These are phyloP conservation scores for Tipula lateralis DNA, from an alignment of 2,888 invertebrate genomes.

Conservation along the genomic window DNA sequence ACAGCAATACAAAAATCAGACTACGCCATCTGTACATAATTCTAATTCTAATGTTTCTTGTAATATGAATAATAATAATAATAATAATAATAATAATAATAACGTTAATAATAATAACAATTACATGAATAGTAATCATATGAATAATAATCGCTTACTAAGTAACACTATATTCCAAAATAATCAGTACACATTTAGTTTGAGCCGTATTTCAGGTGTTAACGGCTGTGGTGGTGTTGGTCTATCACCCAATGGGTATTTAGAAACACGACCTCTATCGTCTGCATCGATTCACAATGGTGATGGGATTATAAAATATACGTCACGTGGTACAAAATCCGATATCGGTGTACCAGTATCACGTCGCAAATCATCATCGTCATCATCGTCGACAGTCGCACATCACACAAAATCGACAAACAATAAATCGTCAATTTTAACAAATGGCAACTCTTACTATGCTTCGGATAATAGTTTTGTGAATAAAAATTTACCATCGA, in stretches of 20 bases:
- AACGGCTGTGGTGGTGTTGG: conserved; percentile 34
- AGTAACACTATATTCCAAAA: conserved; percentile 50
- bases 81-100: conserved; percentile 34
- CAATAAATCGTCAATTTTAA: neutral
- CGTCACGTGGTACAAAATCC: conserved; percentile 45
- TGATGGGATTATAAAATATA: conserved; percentile 37
- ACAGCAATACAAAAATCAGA: conserved; percentile 39
- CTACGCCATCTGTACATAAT: conserved; percentile 38
- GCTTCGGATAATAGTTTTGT: neutral
- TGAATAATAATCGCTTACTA: conserved; percentile 40
- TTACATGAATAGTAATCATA: conserved; percentile 41
- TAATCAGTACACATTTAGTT: conserved; percentile 50
- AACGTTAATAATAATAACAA: conserved; percentile 38
- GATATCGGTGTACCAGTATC: conserved; percentile 47
- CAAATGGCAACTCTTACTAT: neutral
- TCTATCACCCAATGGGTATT: conserved; percentile 33
- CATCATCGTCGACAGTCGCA: neutral
- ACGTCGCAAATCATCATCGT: conserved; percentile 37
- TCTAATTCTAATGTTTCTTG: conserved; percentile 30
- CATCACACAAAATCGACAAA: neutral
- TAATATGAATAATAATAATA: conserved; percentile 29
- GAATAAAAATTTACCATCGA: neutral
- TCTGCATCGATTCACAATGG: conserved; percentile 39
- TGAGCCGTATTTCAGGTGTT: conserved; percentile 38
- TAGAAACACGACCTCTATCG: conserved; percentile 38